Percentiles rank a stretch among this genome's conserved stretches.
phyloP scores from a whole-genome alignment of 2,113 vertebrate species.

The Dendrocopos noguchii region DNA sequence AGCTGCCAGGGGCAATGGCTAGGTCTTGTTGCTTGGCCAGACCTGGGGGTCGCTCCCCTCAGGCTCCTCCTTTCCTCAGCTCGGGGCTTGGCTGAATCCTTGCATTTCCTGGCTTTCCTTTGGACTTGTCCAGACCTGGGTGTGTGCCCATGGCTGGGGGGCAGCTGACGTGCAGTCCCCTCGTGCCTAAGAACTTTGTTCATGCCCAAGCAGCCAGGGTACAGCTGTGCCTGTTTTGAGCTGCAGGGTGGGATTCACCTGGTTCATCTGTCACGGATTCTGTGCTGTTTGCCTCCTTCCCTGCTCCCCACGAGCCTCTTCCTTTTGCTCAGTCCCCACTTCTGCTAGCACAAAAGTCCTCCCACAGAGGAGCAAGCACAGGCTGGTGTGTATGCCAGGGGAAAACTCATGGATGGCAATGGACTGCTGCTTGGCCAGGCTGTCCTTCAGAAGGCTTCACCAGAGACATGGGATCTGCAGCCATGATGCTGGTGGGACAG shows the following conservation, averaged over 20 bases:
- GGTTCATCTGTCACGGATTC: neutral
- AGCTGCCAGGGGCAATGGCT: neutral
- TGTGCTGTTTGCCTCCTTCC: neutral
- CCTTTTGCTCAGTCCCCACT: neutral
- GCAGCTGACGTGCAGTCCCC: neutral
- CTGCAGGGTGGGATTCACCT: neutral
- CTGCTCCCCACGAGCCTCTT: neutral
- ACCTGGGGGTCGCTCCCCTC: neutral
- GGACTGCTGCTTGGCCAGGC: neutral
- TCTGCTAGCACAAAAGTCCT: neutral
- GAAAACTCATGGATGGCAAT: neutral
- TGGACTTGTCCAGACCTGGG: neutral
- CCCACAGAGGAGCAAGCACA: neutral
- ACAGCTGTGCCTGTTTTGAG: neutral
- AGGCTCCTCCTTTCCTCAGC: neutral
- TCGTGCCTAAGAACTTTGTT: neutral
- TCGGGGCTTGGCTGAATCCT: neutral
- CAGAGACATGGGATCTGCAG: neutral
- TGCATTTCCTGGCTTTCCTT: neutral
- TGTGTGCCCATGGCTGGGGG: neutral
- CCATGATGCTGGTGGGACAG: neutral
- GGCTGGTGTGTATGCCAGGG: neutral
- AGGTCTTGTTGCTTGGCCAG: neutral
- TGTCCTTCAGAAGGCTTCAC: neutral
- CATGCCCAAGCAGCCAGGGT: neutral